phyloP scores from a whole-genome alignment of 1,140 invertebrate species.

The Nephila pilipes region DNA sequence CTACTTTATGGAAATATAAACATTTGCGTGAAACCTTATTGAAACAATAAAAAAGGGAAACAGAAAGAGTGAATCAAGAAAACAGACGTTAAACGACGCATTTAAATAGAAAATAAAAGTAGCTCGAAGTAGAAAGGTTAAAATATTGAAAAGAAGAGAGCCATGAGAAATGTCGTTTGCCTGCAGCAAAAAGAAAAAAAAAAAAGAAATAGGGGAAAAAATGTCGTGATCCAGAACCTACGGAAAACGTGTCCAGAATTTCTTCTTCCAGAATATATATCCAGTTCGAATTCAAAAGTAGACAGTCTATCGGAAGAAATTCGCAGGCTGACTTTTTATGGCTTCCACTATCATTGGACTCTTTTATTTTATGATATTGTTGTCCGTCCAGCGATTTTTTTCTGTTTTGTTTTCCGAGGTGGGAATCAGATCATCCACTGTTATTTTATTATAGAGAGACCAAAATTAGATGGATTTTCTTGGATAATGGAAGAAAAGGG shows the following conservation, averaged over 20 bases:
- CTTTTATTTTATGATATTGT: not conserved
- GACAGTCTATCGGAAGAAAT: not conserved
- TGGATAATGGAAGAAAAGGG: not conserved
- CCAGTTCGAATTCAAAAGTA: not conserved
- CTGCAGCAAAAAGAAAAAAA: not conserved
- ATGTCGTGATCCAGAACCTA: not conserved
- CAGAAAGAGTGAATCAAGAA: too few species aligned
- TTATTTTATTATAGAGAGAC: not conserved
- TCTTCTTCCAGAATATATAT: not conserved
- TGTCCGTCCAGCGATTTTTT: not conserved
- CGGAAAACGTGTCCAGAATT: not conserved
- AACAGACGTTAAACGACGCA: too few species aligned
- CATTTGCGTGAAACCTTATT: too few species aligned
- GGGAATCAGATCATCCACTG: not conserved
- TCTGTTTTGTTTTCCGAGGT: not conserved
- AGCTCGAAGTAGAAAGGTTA: not conserved
- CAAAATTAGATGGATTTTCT: not conserved
- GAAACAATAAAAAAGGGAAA: too few species aligned
- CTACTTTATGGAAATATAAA: too few species aligned
- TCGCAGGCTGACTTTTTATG: not conserved
- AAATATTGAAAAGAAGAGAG: not conserved
- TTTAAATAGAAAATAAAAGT: not conserved
- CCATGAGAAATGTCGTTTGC: not conserved
- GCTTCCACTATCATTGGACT: not conserved
- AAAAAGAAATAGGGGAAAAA: not conserved